Percentiles rank a stretch among this genome's conserved stretches.
phyloP scores from a whole-genome alignment of 2,797 vertebrate genomes.

The Melanotaenia boesemani region DNA sequence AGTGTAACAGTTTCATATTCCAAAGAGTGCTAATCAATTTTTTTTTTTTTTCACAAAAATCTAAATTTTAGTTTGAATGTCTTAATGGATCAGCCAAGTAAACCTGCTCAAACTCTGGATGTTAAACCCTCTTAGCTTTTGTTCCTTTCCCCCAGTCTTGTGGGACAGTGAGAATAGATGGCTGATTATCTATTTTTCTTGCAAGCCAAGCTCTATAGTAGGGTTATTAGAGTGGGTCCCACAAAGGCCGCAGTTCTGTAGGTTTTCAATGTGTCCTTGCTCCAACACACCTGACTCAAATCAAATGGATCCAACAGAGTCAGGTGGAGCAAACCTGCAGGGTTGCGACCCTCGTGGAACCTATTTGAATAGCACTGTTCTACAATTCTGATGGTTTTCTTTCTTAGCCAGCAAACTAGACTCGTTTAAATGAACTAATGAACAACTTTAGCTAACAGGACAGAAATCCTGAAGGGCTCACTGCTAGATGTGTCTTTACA shows the following conservation, averaged over 20 bases:
- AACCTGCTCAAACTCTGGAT: not conserved
- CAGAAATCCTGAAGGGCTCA: conserved; percentile 13
- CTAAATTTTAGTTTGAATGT: not conserved
- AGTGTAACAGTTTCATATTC: not conserved
- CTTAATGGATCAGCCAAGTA: conserved; percentile 1
- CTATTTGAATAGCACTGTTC: not conserved
- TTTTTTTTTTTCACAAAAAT: not conserved
- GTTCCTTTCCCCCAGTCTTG: not conserved
- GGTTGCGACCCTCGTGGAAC: not conserved
- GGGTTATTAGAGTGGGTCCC: too few relatives aligned
- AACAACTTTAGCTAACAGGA: not conserved
- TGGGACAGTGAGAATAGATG: too few relatives aligned
- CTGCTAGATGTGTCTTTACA: not conserved
- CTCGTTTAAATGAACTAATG: not conserved
- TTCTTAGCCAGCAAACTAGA: not conserved
- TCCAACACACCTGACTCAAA: too few relatives aligned
- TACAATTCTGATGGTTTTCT: conserved; percentile 12
- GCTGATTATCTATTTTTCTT: not conserved
- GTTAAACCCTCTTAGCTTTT: not conserved
- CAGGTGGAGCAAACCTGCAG: too few relatives aligned
- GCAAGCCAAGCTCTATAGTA: not conserved
- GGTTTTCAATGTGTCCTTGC: not conserved
- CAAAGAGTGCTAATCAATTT: too few relatives aligned
- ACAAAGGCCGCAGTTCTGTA: not conserved
- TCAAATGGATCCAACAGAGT: too few relatives aligned